Base-by-base conservation (phyloP, 2,113 vertebrate genomes). In the Pelecanus crispus region DNA sequence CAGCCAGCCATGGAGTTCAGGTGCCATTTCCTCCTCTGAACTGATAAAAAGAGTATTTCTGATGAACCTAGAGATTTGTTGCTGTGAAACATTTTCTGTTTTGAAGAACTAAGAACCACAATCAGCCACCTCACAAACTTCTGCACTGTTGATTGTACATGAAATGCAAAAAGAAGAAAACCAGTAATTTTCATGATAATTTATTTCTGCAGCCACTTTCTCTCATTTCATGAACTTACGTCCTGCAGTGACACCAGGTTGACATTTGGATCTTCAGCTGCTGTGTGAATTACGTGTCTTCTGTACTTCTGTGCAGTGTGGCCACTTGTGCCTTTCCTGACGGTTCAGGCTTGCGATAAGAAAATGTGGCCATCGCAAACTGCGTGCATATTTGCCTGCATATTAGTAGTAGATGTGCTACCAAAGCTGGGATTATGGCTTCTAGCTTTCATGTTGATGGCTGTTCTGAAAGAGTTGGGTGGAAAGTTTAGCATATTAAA, bases 371-470 rank as follows among this genome's bases (percentile, higher is more conserved):
- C 3, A 2, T 21, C 40, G 7, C 29, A 21, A n/a, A 34, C 29
- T 7, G 17, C 26, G 1, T 4, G 31, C 8, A 0, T 19, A 2
- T 45, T 44, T 38, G 26, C 56, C 19, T 8, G 32, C 32, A 3
- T 56, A 21, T 21, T 12, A 13, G 47, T 4, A 12, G 47, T 8
- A n/a, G n/a, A 8, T 19, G 49, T 32, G 49, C 50, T 31, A 15
- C 80, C 49, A 18, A 36, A 40, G 31, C 38, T n/a, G 63, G 55
- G 67, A 47, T 40, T 61, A 3, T 25, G 55, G 31, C 62, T 53
- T 40, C 62, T 53, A 68, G 47, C 19, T 90, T 38, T 31, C 40
- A 4, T 17, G 29, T 9, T 47, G 34, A 16, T 13, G 53, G 29
- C 47, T 3, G 4, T 26, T 61, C 29, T 61, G 47, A 6, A 11